phyloP scores from a whole-genome alignment of 2,113 vertebrate genomes.

The Aix galericulata region DNA sequence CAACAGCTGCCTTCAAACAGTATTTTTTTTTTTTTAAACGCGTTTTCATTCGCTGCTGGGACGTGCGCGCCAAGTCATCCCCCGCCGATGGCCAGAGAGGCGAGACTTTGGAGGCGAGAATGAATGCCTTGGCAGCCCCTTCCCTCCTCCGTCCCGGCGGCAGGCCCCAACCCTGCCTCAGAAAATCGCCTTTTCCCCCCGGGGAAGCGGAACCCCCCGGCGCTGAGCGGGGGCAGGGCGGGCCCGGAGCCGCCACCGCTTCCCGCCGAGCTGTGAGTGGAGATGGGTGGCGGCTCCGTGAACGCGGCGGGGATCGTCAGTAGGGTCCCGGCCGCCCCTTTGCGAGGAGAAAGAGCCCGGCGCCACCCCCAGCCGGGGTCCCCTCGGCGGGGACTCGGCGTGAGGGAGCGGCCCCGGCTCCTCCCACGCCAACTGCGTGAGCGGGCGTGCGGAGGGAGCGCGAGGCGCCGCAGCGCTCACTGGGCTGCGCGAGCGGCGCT shows the following conservation, averaged over 20 bases:
- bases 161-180: not conserved
- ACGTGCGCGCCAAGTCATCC: accelerated
- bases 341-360: no score
- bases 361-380: no score
- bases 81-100: not conserved
- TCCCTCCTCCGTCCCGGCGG: no score
- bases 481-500: no score
- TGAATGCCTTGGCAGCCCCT: accelerated
- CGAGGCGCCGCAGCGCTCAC: accelerated
- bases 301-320: not conserved
- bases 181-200: not conserved
- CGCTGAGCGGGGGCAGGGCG: not conserved
- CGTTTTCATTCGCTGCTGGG: not conserved
- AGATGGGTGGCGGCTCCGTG: not conserved
- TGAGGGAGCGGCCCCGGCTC: no score
- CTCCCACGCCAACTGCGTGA: not conserved
- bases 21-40: accelerated
- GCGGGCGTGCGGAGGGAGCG: not conserved
- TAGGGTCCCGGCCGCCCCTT: no score
- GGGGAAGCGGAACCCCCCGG: not conserved
- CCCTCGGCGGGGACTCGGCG: no score
- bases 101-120: not conserved
- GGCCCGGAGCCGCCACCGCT: not conserved
- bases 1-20: not conserved
- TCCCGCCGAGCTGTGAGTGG: not conserved